phyloP scores from a whole-genome alignment of 2,888 invertebrate species.

The Pollenia griseotomentosa region DNA sequence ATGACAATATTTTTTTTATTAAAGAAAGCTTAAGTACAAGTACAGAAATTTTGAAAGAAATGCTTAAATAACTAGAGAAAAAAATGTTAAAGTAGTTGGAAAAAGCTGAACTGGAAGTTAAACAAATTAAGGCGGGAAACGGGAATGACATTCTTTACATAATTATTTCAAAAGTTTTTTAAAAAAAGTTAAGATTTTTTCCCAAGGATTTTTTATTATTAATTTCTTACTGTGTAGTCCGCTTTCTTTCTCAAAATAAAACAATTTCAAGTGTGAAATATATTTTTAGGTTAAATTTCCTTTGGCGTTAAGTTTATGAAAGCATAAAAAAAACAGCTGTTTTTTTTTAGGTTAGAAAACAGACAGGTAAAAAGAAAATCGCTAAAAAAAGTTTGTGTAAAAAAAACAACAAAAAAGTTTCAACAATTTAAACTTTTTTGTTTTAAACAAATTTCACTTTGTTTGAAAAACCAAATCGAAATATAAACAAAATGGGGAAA shows the following conservation, averaged over 20 bases:
- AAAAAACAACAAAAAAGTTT: slow-evolving; percentile 5
- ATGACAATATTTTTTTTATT: slow-evolving; percentile 3
- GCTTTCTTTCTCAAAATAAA: not conserved
- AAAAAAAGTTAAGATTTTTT: too few relatives aligned
- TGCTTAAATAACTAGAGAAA: not conserved
- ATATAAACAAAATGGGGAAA: not conserved
- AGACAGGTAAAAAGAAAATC: slow-evolving; percentile 14
- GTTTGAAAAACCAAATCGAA: not conserved
- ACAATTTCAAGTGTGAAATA: not conserved
- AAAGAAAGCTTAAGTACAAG: not conserved
- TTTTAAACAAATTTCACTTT: slow-evolving; percentile 12
- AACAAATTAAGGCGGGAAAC: too few relatives aligned
- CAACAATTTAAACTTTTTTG: slow-evolving; percentile 1
- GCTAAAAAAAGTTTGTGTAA: slow-evolving; percentile 13
- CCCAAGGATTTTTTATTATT: too few relatives aligned
- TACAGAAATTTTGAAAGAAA: not conserved
- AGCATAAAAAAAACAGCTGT: not conserved
- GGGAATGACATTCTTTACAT: too few relatives aligned
- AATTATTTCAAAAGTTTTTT: too few relatives aligned
- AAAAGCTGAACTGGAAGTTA: too few relatives aligned
- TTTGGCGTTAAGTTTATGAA: slow-evolving; percentile 6
- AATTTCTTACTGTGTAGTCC: too few relatives aligned
- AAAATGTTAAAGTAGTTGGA: not conserved
- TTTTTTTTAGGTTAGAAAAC: slow-evolving; percentile 13
- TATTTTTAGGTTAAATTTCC: slow-evolving; percentile 45